These are phyloP conservation scores for Podargus strigoides DNA, from an alignment of 2,797 vertebrate genomes.

Conservation along the genomic window DNA sequence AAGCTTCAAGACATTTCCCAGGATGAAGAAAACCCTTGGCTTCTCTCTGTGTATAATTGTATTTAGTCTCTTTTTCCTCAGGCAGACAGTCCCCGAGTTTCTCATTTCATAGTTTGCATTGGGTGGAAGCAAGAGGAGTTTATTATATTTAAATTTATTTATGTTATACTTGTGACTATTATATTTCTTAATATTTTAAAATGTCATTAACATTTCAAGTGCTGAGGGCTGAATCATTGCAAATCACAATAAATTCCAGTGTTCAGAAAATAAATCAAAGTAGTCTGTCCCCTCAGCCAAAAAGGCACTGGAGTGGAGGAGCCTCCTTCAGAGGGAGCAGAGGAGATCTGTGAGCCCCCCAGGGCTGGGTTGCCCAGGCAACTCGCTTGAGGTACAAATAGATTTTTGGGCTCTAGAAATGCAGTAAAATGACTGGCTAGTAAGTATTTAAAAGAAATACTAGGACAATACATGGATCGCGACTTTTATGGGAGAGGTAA, in stretches of 20 bases:
- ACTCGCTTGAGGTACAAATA: background rate
- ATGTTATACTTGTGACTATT: background rate
- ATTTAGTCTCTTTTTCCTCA: background rate
- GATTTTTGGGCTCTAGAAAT: background rate
- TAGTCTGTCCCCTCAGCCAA: background rate
- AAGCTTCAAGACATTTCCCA: background rate
- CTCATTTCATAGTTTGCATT: background rate
- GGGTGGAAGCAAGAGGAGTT: background rate
- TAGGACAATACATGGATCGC: background rate
- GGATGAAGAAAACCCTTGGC: background rate
- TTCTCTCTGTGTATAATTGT: background rate
- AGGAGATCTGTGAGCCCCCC: background rate
- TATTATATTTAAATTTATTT: slow-evolving; percentile 33
- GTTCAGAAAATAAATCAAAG: background rate
- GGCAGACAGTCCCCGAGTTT: background rate
- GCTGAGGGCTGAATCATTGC: background rate
- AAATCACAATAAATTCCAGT: background rate
- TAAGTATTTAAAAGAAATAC: background rate
- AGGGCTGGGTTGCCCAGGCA: background rate
- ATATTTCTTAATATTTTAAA: slow-evolving; percentile 39
- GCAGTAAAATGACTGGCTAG: background rate
- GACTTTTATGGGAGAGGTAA: background rate
- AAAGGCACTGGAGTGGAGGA: background rate
- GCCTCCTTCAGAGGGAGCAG: background rate
- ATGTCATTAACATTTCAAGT: slow-evolving; percentile 13